Conservation (phyloP, 2,797 vertebrate genomes). For the Paedocypris micromegethes region DNA sequence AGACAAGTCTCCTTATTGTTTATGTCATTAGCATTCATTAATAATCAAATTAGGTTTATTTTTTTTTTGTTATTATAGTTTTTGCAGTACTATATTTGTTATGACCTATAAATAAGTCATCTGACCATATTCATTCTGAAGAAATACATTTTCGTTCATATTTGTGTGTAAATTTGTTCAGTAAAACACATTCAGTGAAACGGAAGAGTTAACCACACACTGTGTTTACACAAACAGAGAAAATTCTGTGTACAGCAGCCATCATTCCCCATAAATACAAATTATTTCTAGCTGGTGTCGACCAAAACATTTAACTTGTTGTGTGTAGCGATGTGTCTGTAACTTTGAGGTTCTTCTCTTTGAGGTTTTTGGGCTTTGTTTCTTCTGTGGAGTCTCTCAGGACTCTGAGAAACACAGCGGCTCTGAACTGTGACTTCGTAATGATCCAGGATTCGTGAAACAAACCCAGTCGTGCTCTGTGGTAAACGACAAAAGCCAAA, state of each 20-base stretch:
- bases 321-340: slow-evolving; percentile 40
- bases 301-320: slow-evolving; percentile 34
- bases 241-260: slow-evolving; percentile 26
- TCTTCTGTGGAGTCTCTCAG: slow-evolving; percentile 38
- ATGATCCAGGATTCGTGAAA: slow-evolving; percentile 39
- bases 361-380: slow-evolving; percentile 46
- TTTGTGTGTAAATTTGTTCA: too few relatives aligned
- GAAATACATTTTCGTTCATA: too few relatives aligned
- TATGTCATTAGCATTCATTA: too few relatives aligned
- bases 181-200: too few relatives aligned
- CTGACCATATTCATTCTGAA: too few relatives aligned
- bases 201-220: background rate
- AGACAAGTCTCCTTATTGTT: too few relatives aligned
- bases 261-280: slow-evolving; percentile 42
- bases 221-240: background rate
- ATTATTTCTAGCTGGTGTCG: slow-evolving; percentile 39
- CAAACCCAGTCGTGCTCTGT: slow-evolving; percentile 8
- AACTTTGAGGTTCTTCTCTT: slow-evolving; percentile 45
- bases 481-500: too few relatives aligned
- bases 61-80: too few relatives aligned
- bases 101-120: too few relatives aligned
- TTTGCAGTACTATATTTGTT: too few relatives aligned
- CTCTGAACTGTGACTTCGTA: slow-evolving; percentile 42
- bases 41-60: too few relatives aligned
- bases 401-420: slow-evolving; percentile 32